Conservation (phyloP, 2,113 vertebrate genomes). For the Mesocricetus auratus region DNA sequence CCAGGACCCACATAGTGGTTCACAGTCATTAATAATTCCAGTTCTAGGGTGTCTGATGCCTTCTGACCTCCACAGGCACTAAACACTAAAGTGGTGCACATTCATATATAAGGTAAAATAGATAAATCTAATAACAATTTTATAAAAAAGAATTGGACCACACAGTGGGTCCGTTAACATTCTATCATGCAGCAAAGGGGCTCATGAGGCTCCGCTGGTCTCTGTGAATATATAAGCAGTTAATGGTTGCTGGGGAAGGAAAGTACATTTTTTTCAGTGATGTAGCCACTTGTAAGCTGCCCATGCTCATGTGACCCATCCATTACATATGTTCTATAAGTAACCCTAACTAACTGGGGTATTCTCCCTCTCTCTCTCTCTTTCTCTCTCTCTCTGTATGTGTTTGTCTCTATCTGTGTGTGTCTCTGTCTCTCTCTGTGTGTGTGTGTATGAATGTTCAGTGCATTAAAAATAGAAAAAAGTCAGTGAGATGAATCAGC, state of each 20-base stretch:
- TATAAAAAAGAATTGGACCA: neutral
- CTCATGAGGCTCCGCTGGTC: neutral
- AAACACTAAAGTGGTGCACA: neutral
- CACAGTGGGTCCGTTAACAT: neutral
- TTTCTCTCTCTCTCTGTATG: neutral
- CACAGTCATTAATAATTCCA: neutral
- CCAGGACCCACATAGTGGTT: neutral
- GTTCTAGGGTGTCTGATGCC: neutral
- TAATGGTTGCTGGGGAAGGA: neutral
- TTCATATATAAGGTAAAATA: neutral
- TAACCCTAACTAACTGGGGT: neutral
- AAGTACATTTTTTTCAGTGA: neutral
- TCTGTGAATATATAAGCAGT: neutral
- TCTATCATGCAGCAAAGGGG: neutral
- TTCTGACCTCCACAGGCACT: neutral
- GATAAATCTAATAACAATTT: neutral
- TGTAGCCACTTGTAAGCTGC: neutral
- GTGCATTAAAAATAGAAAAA: neutral
- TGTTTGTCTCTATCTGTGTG: neutral
- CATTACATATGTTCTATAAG: neutral
- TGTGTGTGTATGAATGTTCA: neutral
- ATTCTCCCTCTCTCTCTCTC: neutral
- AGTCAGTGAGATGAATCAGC: neutral
- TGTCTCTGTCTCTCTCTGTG: neutral
- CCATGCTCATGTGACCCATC: neutral